Evolutionary conservation across 2,113 vertebrate species (phyloP), one percentile per base, ranked within the genome.

Genomic region (Plectropomus leopardus): DNA sequence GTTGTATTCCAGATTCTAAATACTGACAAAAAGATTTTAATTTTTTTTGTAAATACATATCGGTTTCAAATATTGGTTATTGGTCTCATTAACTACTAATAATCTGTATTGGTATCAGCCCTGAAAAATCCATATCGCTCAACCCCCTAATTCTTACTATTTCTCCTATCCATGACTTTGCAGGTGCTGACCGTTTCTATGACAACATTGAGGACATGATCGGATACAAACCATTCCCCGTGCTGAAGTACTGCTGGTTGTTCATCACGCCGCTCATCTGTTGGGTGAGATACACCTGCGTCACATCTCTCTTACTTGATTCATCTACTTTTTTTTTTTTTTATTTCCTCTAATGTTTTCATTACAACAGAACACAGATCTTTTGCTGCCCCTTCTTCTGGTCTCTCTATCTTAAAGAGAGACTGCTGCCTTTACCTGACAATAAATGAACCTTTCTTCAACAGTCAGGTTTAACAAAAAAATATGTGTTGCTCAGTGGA

Each of bases 151-250:
- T n/a, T 9, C 36, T 60, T 51, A 67, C 24, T 17, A 26, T 17
- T 0, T 13, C 21, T 64, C 26, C 28, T 13, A 0, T 51, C 34
- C 13, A 21, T 45, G 40, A 32, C 32, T 72, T 78, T 91, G 42
- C 85, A 96, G 95, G 95, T 40, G 95, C 89, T 0, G 92, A 95
- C 78, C 94, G 94, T 87, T 96, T 95, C 90, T 90, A 84, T 80
- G 91, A 95, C 88, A 96, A 96, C 93, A 95, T 96, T 5, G 83
- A 94, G 78, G 95, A 96, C 85, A 96, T 96, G 95, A 94, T 96
- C 17, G 95, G 95, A 32, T 95, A 94, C 72, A 30, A 1, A n/a
- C 95, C 93, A 0, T 48, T 81, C 30, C 81, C 89, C 1, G 15
- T 91, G 54, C 73, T 96, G 51, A 96, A 96, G 89, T 95, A 95